Conservation (phyloP, 2,113 vertebrate genomes). For the Oncorhynchus gorbuscha region DNA sequence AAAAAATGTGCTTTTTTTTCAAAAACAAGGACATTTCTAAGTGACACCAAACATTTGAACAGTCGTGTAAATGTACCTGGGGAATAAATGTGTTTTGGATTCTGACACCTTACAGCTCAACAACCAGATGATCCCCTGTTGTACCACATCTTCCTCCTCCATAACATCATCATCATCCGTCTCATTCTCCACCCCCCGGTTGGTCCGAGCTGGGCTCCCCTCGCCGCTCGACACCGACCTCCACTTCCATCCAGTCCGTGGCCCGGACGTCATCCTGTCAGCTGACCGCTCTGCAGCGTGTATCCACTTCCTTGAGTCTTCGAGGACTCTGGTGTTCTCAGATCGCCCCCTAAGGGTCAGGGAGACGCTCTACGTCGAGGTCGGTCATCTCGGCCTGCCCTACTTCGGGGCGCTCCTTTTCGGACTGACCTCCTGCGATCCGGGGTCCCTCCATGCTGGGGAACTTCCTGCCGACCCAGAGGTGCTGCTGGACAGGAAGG, state of each 20-base stretch:
- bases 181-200: conserved; percentile 49
- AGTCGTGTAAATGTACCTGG: too few species aligned
- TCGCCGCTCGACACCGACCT: conserved; percentile 87
- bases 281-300: conserved; percentile 88
- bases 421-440: conserved; percentile 95
- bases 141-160: conserved; percentile 63
- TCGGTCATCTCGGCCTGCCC: conserved; percentile 87
- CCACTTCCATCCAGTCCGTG: conserved; percentile 89
- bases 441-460: conserved; percentile 82
- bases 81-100: too few species aligned
- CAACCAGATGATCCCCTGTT: conserved; percentile 85
- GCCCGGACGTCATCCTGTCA: conserved; percentile 88
- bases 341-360: conserved; percentile 88
- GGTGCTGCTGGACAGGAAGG: conserved; percentile 92
- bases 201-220: conserved; percentile 54
- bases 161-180: conserved; percentile 28
- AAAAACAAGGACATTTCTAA: too few species aligned
- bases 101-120: conserved; percentile 76
- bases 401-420: conserved; percentile 90
- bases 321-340: conserved; percentile 90
- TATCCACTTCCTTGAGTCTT: conserved; percentile 90
- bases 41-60: too few species aligned
- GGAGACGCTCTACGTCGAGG: conserved; percentile 91
- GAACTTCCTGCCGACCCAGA: conserved; percentile 93
- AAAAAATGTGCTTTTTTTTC: too few species aligned